These are phyloP conservation scores for Diloba caeruleocephala DNA, from an alignment of 2,888 invertebrate genomes.

Conservation along the genomic window DNA sequence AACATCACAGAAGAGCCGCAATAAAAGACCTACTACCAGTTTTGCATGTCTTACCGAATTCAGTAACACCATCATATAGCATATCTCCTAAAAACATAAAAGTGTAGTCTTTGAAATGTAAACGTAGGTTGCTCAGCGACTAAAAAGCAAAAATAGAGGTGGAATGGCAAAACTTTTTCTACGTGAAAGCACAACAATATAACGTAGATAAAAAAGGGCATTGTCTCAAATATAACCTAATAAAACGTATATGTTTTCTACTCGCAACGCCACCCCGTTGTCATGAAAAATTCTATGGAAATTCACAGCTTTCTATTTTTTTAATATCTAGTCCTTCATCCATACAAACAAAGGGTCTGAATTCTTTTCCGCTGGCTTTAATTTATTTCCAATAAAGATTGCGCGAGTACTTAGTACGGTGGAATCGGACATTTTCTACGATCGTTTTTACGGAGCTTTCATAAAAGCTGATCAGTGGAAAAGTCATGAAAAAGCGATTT, in stretches of 20 bases:
- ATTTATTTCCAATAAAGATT: slow-evolving; percentile 73
- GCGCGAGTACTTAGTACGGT: slow-evolving; percentile 55
- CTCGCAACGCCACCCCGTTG: slow-evolving; percentile 30
- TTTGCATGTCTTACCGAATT: slow-evolving; percentile 12
- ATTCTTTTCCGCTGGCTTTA: slow-evolving; percentile 66
- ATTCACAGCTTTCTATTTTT: slow-evolving; percentile 46
- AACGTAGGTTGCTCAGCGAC: slow-evolving; percentile 36
- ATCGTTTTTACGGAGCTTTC: slow-evolving; percentile 65
- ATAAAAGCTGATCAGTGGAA: slow-evolving; percentile 68
- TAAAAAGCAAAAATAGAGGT: slow-evolving; percentile 46
- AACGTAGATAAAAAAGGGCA: slow-evolving; percentile 45
- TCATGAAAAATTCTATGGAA: slow-evolving; percentile 41
- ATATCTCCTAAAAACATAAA: slow-evolving; percentile 30
- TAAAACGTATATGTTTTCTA: slow-evolving; percentile 49
- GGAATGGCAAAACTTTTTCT: slow-evolving; percentile 51
- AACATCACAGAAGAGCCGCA: too few relatives aligned
- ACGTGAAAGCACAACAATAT: slow-evolving; percentile 47
- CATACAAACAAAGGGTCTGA: slow-evolving; percentile 56
- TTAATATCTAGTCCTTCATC: slow-evolving; percentile 49
- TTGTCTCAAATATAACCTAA: slow-evolving; percentile 53
- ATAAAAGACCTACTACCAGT: too few relatives aligned
- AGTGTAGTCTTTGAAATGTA: slow-evolving; percentile 27
- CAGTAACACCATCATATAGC: slow-evolving; percentile 22
- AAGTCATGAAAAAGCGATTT: slow-evolving; percentile 68
- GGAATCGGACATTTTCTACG: slow-evolving; percentile 47